Percentiles rank a stretch among this genome's conserved stretches.
These are phyloP conservation scores for Tokudaia muenninki DNA, from an alignment of 2,797 vertebrate genomes.

Conservation along the genomic window DNA sequence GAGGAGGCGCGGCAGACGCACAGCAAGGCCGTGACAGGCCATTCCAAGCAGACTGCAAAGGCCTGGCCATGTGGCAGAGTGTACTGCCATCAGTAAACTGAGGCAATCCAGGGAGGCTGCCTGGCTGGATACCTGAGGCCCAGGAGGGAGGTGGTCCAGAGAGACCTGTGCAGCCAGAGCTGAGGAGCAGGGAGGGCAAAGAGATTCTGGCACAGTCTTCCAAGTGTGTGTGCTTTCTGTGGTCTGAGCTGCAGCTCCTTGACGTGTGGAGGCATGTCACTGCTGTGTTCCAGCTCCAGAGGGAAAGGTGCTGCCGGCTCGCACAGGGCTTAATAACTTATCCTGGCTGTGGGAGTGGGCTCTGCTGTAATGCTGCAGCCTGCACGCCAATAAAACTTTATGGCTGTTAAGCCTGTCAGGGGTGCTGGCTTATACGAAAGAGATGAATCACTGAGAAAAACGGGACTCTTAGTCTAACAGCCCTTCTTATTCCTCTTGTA, in stretches of 20 bases:
- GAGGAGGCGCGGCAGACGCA: not conserved
- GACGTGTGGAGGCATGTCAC: rapidly evolving
- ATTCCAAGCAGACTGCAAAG: not conserved
- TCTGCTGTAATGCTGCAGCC: not conserved
- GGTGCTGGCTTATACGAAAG: conserved; percentile 60
- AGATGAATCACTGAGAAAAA: conserved; percentile 56
- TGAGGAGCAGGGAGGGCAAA: not conserved
- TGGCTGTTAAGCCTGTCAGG: not conserved
- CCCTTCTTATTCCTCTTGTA: conserved; percentile 36
- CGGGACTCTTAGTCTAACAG: conserved; percentile 23
- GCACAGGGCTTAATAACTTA: not conserved
- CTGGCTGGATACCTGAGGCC: not conserved
- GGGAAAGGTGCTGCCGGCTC: not conserved
- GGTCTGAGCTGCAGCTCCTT: not conserved
- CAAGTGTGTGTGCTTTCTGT: rapidly evolving
- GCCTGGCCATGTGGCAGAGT: not conserved
- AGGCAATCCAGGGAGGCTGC: not conserved
- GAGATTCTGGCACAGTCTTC: not conserved
- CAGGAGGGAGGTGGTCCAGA: not conserved
- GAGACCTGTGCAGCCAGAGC: not conserved
- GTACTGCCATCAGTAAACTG: not conserved
- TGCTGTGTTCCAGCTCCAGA: not conserved
- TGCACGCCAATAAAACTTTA: conserved; percentile 36
- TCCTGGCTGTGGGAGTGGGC: not conserved
- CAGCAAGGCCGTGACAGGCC: not conserved